Percentiles rank a stretch among this genome's conserved stretches.
phyloP scores from a whole-genome alignment of 2,113 vertebrate species.

The Candoia aspera region DNA sequence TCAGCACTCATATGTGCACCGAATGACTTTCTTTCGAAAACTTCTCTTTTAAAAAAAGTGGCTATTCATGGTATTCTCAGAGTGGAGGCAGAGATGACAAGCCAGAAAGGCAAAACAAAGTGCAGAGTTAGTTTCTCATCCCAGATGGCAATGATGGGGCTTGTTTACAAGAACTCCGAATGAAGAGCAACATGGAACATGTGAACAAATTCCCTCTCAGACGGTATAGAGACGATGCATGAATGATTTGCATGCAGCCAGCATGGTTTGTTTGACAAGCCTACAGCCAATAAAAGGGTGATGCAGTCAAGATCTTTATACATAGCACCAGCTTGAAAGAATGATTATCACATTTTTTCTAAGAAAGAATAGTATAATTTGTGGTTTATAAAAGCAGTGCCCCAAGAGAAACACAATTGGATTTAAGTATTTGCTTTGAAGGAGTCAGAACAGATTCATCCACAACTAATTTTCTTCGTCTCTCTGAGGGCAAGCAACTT shows the following conservation, averaged over 20 bases:
- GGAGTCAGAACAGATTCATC: not conserved
- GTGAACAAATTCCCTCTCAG: not conserved
- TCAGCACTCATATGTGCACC: not conserved
- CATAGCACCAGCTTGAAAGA: constrained; percentile 16
- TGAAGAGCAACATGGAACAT: not conserved
- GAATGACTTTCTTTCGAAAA: not conserved
- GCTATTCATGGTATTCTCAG: not conserved
- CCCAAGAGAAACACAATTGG: not conserved
- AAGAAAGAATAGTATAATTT: not conserved
- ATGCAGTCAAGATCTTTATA: rapidly evolving
- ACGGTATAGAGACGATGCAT: not conserved
- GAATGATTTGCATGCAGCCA: not conserved
- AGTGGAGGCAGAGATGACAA: not conserved
- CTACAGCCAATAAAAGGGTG: constrained; percentile 8
- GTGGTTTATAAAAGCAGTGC: not conserved
- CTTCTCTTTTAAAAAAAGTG: not conserved
- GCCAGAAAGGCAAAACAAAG: not conserved
- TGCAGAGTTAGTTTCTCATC: not conserved
- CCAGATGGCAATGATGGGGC: not conserved
- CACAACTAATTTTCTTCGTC: not conserved
- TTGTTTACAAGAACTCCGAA: not conserved
- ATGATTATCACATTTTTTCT: constrained; percentile 2
- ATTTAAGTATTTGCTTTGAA: constrained; percentile 10
- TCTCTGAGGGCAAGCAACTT: not conserved
- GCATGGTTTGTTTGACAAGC: not conserved